Percentiles rank a stretch among this genome's conserved stretches.
Conservation (phyloP, 2,797 vertebrate genomes). For the Macropus fuliginosus region DNA sequence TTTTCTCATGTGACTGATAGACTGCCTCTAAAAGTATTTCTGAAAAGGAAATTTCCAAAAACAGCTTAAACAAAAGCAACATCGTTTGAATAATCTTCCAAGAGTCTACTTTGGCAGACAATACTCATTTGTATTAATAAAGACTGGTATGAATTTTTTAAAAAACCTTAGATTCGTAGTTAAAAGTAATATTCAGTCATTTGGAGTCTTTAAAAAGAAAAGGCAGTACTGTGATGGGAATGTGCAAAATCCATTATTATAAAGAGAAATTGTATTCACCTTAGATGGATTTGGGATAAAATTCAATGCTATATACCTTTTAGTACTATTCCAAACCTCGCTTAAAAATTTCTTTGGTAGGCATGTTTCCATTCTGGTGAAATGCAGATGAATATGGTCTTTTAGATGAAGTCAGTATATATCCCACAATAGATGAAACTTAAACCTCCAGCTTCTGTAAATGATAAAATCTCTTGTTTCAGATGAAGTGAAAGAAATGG, state of each 20-base stretch:
- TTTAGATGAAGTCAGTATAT: neutral
- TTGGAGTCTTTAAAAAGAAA: neutral
- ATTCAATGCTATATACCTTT: neutral
- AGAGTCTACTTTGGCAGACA: neutral
- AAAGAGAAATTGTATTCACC: neutral
- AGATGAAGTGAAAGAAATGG: neutral
- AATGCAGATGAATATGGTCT: neutral
- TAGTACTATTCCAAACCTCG: neutral
- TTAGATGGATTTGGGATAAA: neutral
- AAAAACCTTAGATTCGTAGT: neutral
- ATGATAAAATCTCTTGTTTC: neutral
- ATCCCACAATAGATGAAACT: neutral
- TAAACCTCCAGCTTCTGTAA: neutral
- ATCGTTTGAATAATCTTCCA: neutral
- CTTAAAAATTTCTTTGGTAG: neutral
- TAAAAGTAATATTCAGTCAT: neutral
- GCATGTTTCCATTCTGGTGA: slow-evolving; percentile 3
- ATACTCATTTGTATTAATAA: neutral
- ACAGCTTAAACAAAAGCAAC: neutral
- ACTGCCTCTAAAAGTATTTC: neutral
- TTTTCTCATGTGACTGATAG: neutral
- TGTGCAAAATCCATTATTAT: neutral
- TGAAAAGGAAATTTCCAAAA: neutral
- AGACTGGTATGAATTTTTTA: neutral
- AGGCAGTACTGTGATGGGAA: neutral